Evolutionary conservation across 2,797 vertebrate species (phyloP).

Genomic region (Bufotes viridis): DNA sequence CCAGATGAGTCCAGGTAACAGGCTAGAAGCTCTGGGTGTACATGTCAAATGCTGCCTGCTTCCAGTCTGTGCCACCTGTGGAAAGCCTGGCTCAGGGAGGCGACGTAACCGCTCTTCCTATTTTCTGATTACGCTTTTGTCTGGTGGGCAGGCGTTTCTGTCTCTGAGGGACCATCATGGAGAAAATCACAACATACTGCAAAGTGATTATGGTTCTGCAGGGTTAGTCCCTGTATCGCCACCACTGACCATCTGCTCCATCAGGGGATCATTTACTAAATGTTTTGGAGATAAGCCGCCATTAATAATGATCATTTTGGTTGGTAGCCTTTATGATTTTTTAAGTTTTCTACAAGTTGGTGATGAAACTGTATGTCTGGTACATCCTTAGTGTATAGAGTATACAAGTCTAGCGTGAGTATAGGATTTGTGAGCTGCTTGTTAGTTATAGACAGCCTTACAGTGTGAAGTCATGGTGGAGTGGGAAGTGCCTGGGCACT

Average conservation of each 20-base stretch:
- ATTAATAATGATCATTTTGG: no score
- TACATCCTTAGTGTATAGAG: slow-evolving; percentile 18
- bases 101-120: not conserved
- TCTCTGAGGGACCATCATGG: not conserved
- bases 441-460: not conserved
- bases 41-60: not conserved
- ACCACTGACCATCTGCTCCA: no score
- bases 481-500: no score
- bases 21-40: not conserved
- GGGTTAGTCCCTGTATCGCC: no score
- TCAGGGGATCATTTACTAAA: no score
- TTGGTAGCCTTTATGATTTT: no score
- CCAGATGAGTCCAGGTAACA: slow-evolving; percentile 2
- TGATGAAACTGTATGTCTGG: not conserved
- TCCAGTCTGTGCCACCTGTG: not conserved
- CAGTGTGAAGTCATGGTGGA: not conserved
- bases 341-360: no score
- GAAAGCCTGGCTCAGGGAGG: not conserved
- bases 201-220: not conserved
- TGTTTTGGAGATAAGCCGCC: not conserved
- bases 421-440: not conserved
- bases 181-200: not conserved
- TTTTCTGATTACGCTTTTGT: slow-evolving; percentile 22
- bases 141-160: slow-evolving; percentile 14
- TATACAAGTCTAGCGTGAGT: not conserved